Evolutionary conservation across 2,113 vertebrate species (phyloP).

Genomic region (Cebus imitator): DNA sequence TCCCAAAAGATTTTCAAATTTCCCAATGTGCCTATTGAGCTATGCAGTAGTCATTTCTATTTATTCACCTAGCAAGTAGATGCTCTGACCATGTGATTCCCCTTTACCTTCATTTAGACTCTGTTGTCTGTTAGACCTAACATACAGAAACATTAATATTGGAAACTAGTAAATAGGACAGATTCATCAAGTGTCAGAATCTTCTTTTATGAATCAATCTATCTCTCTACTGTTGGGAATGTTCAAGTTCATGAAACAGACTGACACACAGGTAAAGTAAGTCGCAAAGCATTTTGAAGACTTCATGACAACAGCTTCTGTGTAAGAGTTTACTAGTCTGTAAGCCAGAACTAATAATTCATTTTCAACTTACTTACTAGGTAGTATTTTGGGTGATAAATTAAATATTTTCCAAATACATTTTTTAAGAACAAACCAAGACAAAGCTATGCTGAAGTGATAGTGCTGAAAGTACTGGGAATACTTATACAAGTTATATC

Average conservation of each 20-base stretch:
- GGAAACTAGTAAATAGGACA: constrained; percentile 40
- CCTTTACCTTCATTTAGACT: constrained; percentile 41
- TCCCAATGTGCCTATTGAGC: constrained; percentile 34
- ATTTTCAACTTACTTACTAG: constrained; percentile 59
- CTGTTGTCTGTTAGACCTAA: constrained; percentile 31
- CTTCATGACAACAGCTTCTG: constrained; percentile 21
- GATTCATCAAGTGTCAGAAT: constrained; percentile 52
- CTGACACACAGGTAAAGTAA: constrained; percentile 35
- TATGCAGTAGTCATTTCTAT: constrained; percentile 56
- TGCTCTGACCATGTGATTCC: constrained; percentile 27
- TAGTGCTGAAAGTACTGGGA: constrained; percentile 60
- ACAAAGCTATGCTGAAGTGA: constrained; percentile 66
- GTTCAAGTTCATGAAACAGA: constrained; percentile 35
- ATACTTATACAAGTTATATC: constrained; percentile 51
- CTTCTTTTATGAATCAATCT: constrained; percentile 31
- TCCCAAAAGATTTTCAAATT: constrained; percentile 56
- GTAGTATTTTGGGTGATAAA: constrained; percentile 64
- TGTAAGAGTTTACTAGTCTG: constrained; percentile 44
- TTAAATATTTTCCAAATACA: constrained; percentile 60
- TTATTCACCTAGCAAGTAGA: constrained; percentile 60
- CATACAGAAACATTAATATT: constrained; percentile 36
- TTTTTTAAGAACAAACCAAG: constrained; percentile 68
- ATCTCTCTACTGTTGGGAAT: constrained; percentile 23
- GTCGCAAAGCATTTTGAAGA: not conserved
- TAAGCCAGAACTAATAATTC: constrained; percentile 41